phyloP scores from a whole-genome alignment of 2,888 invertebrate genomes.

The Itoplectis maculator region DNA sequence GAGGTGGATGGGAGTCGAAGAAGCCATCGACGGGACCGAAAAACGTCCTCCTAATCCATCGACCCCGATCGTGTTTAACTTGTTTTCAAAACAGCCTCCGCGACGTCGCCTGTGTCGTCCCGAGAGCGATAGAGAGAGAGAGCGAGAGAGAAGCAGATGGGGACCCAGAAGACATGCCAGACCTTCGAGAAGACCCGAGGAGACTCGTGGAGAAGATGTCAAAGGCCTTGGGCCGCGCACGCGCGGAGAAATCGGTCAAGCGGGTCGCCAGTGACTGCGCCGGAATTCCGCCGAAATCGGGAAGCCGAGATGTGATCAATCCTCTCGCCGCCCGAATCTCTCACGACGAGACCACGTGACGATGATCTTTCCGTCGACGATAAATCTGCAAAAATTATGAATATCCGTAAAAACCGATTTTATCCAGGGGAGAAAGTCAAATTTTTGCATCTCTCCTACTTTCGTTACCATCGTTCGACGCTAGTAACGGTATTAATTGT shows the following conservation, averaged over 20 bases:
- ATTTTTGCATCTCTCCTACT: background rate
- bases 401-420: background rate
- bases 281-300: background rate
- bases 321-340: background rate
- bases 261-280: slow-evolving; percentile 26
- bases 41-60: slow-evolving; percentile 58
- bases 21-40: slow-evolving; percentile 47
- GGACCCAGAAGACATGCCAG: too few species aligned
- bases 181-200: background rate
- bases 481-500: background rate
- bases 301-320: slow-evolving; percentile 5
- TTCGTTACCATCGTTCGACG: background rate
- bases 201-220: slow-evolving; percentile 9
- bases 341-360: background rate
- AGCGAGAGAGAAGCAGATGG: too few species aligned
- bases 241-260: slow-evolving; percentile 52
- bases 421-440: too few species aligned
- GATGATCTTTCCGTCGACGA: background rate
- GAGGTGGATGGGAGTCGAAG: background rate
- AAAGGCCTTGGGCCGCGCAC: slow-evolving; percentile 23
- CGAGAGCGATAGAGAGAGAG: too few species aligned
- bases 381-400: background rate
- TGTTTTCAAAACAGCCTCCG: background rate
- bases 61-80: slow-evolving; percentile 27
- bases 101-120: background rate